phyloP scores from a whole-genome alignment of 2,888 invertebrate species.

The Xestia rhomboidea region DNA sequence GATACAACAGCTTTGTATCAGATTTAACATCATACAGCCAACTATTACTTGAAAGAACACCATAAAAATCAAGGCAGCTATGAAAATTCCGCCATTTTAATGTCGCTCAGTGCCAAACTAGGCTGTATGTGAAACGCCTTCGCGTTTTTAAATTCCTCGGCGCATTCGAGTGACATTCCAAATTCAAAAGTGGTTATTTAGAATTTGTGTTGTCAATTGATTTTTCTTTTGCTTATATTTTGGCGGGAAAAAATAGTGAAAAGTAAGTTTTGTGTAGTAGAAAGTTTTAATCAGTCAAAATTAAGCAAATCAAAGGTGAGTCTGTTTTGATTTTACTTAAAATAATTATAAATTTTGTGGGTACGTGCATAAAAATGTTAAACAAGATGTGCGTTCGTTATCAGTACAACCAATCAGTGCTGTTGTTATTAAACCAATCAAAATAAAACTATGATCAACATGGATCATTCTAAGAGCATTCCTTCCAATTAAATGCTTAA shows the following conservation, averaged over 20 bases:
- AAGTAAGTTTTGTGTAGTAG: slow-evolving; percentile 27
- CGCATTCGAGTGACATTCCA: slow-evolving; percentile 44
- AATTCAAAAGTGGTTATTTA: slow-evolving; percentile 43
- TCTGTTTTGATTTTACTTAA: slow-evolving; percentile 20
- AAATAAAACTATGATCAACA: background rate
- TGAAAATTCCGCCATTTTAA: slow-evolving; percentile 47
- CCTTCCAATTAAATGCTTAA: background rate
- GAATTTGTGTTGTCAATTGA: slow-evolving; percentile 4
- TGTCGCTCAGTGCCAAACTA: slow-evolving; percentile 19
- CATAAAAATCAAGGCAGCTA: slow-evolving; percentile 46
- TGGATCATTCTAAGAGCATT: background rate
- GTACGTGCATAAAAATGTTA: background rate
- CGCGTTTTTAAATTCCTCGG: slow-evolving; percentile 37
- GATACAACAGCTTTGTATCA: slow-evolving; percentile 62
- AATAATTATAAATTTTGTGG: background rate
- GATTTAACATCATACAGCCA: slow-evolving; percentile 51
- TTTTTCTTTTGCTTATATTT: slow-evolving; percentile 3
- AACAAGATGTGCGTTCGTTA: too few species aligned
- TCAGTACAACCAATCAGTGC: background rate
- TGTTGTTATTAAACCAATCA: background rate
- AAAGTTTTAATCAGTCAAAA: slow-evolving; percentile 75
- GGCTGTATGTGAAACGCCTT: slow-evolving; percentile 38
- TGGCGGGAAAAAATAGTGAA: slow-evolving; percentile 25
- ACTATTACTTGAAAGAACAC: slow-evolving; percentile 40
- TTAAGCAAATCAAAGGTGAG: slow-evolving; percentile 85